These are phyloP conservation scores for Plutomurus gul DNA, from an alignment of 1,140 invertebrate genomes.

Conservation along the genomic window DNA sequence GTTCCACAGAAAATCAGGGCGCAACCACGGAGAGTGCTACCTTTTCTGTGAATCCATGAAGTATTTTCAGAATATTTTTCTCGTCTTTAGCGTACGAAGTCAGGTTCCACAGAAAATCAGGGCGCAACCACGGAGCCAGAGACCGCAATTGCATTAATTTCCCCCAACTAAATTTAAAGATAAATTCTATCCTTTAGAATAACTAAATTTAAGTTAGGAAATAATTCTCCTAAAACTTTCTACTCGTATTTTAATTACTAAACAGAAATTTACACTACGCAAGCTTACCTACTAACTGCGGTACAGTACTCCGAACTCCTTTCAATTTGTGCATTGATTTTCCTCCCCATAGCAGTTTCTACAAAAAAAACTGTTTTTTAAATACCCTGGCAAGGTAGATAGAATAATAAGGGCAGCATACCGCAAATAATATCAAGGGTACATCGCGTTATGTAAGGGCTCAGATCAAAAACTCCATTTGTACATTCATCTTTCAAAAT, in stretches of 20 bases:
- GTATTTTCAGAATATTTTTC: conserved; percentile 10
- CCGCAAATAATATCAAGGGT: conserved; percentile 66
- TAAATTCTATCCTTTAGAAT: background rate
- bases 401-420: background rate
- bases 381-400: background rate
- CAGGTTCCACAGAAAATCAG: conserved; percentile 59
- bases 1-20: conserved; percentile 60
- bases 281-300: conserved; percentile 59
- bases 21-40: conserved; percentile 43
- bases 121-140: conserved; percentile 61
- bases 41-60: conserved; percentile 41
- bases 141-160: conserved; percentile 56
- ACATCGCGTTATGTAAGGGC: conserved; percentile 61
- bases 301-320: conserved; percentile 63
- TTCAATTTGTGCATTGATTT: conserved; percentile 63
- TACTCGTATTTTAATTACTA: too few relatives aligned
- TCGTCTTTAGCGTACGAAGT: conserved; percentile 54
- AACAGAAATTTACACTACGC: background rate
- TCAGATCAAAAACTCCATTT: conserved; percentile 59
- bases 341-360: conserved; percentile 69
- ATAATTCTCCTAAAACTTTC: too few relatives aligned
- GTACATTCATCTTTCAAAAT: conserved; percentile 56
- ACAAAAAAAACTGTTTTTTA: background rate
- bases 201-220: too few relatives aligned
- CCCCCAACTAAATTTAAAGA: conserved; percentile 37